These are phyloP conservation scores for Drosophila kambysellisi DNA, from an alignment of 2,888 invertebrate species.

Conservation along the genomic window DNA sequence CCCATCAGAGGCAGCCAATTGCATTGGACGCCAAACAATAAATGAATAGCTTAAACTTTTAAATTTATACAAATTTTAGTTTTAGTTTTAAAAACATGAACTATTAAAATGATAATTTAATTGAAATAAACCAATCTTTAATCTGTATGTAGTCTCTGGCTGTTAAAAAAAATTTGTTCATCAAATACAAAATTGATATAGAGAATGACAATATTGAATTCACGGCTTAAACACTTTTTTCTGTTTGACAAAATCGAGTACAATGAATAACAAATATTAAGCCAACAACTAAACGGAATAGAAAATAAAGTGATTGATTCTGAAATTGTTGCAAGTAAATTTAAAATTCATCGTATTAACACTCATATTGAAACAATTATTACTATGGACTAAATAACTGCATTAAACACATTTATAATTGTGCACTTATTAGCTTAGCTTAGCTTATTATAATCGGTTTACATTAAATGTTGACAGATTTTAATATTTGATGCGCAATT, in stretches of 20 bases:
- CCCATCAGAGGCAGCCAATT: slow-evolving; percentile 6
- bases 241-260: not conserved
- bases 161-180: not conserved
- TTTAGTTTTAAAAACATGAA: not conserved
- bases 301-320: not conserved
- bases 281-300: not conserved
- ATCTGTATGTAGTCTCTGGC: not conserved
- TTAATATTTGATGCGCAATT: not conserved
- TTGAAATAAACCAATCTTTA: not conserved
- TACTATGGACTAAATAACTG: not conserved
- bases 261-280: not conserved
- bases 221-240: not conserved
- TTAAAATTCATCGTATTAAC: not conserved
- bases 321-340: not conserved
- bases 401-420: not conserved
- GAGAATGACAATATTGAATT: not conserved
- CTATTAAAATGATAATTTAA: not conserved
- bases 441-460: not conserved
- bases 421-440: not conserved
- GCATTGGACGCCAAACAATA: slow-evolving; percentile 20
- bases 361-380: not conserved
- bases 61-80: not conserved
- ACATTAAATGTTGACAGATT: not conserved
- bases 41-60: not conserved
- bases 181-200: not conserved